phyloP scores from a whole-genome alignment of 2,113 vertebrate species.

The Piliocolobus tephrosceles region DNA sequence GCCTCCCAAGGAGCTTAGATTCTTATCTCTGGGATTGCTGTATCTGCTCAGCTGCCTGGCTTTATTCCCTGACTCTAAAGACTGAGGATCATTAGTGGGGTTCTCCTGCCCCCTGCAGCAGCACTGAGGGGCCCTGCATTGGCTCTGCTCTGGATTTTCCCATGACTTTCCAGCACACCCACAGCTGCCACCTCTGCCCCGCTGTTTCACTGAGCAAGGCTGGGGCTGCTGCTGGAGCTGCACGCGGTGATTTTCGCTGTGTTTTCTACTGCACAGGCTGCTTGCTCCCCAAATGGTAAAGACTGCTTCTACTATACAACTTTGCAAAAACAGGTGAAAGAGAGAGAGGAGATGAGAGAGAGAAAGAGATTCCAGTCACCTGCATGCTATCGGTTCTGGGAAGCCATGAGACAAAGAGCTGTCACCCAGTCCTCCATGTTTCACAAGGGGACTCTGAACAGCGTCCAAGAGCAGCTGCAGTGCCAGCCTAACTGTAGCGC shows the following conservation, averaged over 20 bases:
- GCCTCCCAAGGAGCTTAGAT: not conserved
- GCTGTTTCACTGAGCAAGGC: not conserved
- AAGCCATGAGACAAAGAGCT: slow-evolving; percentile 17
- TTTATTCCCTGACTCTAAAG: not conserved
- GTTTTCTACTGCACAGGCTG: not conserved
- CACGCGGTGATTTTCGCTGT: not conserved
- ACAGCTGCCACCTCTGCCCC: not conserved
- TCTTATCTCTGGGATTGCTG: not conserved
- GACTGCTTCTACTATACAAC: not conserved
- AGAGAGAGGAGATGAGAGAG: not conserved
- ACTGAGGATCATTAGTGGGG: not conserved
- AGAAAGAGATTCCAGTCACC: not conserved
- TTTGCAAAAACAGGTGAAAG: not conserved
- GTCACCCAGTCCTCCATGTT: not conserved
- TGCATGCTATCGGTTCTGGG: not conserved
- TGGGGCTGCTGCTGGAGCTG: not conserved
- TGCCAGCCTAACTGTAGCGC: fast-evolving
- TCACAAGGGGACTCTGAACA: not conserved
- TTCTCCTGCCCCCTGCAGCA: not conserved
- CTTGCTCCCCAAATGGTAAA: not conserved
- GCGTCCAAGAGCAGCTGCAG: not conserved
- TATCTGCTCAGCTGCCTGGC: not conserved
- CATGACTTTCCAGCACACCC: not conserved
- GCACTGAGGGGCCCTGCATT: not conserved
- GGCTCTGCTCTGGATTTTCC: not conserved